Evolutionary conservation across 2,113 vertebrate genomes (phyloP), one percentile per base, ranked within the genome.

Genomic region (Sitta europaea): DNA sequence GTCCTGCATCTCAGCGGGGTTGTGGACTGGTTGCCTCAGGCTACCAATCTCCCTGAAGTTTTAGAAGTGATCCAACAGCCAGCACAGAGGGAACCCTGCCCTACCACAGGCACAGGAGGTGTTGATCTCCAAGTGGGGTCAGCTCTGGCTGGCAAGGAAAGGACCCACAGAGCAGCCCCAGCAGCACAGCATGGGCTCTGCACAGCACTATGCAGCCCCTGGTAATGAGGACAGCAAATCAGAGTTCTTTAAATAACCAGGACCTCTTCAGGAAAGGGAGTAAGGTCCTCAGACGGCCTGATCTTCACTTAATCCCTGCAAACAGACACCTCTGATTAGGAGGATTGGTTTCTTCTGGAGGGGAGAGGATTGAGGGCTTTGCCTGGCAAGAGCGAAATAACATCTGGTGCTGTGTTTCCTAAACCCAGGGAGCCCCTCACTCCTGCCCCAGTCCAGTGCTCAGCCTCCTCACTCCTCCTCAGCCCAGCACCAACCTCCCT

Each of bases 321-420:
- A 95, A 95, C 89, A 96, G 92, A 65, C 86, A 85, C 93, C 92
- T 94, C 91, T 81, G 92, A 91, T 92, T 86, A 78, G 92, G 59
- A 63, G 68, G 89, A 92, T 51, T 87, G 83, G 73, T 92, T 94
- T 97, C 89, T 90, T 81, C 79, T 55, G 61, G 40, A 58, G 11
- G 29, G 16, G 22, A 27, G 55, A 7, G 11, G 90, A 67, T 6
- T 61, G 83, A 72, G 72, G 62, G 45, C 59, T 94, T 92, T 91
- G 90, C 66, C 48, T 53, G 85, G 66, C 81, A 79, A 36, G 31
- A 92, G 15, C 0, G 1, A 76, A 70, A n/a, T 10, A 82, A 89
- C 88, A 86, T 80, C 92, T 96, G 89, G 19, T 81, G 83, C 83
- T 24, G 42, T 45, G 72, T 77, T 50, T 55, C 43, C 73, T 59